phyloP scores from a whole-genome alignment of 2,113 vertebrate genomes.

The Hoplias malabaricus region DNA sequence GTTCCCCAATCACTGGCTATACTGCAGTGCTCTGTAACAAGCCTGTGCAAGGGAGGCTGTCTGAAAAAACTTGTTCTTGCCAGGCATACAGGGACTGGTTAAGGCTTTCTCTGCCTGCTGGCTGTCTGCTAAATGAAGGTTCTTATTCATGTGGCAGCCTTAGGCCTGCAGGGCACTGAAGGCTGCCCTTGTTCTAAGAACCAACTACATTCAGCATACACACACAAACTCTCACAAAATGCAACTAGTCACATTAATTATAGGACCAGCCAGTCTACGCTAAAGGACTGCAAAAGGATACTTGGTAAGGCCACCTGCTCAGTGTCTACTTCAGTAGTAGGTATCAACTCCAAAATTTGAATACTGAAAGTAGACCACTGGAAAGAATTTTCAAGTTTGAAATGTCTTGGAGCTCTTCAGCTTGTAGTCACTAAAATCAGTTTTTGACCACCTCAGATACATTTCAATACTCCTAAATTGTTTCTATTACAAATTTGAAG shows the following conservation, averaged over 20 bases:
- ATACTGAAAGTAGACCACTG: too few relatives aligned
- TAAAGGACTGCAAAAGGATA: too few relatives aligned
- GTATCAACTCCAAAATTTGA: too few relatives aligned
- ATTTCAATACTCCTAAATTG: too few relatives aligned
- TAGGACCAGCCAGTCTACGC: neutral
- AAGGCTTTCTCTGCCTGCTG: conserved; percentile 17
- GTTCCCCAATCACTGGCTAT: conserved; percentile 14
- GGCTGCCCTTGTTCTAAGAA: conserved; percentile 58
- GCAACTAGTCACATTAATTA: neutral
- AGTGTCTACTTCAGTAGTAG: too few relatives aligned
- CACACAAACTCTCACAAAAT: neutral
- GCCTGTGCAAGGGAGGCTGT: conserved; percentile 20
- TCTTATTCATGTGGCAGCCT: conserved; percentile 63
- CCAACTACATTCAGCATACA: neutral
- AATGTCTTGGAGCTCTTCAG: too few relatives aligned
- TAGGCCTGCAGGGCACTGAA: conserved; percentile 55
- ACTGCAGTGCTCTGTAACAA: conserved; percentile 18
- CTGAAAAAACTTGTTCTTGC: conserved; percentile 1
- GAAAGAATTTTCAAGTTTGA: too few relatives aligned
- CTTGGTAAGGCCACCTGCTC: too few relatives aligned
- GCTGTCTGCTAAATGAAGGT: conserved; percentile 64
- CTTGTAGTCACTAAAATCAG: too few relatives aligned
- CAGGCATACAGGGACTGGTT: conserved; percentile 40
- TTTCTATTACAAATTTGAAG: too few relatives aligned
- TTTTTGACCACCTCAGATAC: too few relatives aligned